Evolutionary conservation across 2,888 invertebrate genomes (phyloP), one percentile per base, ranked within the genome.

Genomic region (Polylopha cassiicola): DNA sequence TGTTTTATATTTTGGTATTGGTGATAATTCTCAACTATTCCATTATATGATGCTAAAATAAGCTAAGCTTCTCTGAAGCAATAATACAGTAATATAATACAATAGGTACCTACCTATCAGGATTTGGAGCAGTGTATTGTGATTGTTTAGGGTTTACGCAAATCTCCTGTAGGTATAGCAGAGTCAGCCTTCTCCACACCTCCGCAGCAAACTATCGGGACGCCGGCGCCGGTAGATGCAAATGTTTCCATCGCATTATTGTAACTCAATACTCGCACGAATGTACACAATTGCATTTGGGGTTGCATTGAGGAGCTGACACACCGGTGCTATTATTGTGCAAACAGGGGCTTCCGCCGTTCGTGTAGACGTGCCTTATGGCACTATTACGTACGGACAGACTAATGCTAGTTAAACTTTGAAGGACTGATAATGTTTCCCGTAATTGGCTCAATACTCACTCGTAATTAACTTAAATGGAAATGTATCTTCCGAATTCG

Each of bases 271-370:
- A 73, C 69, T 62, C 55, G 78, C 80, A 67, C 79, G 62, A 78
- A 77, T 81, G 79, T 78, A 81, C 78, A 73, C 81, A 81, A 82
- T 80, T 80, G 81, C 81, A 74, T 77, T 78, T 74, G 72, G 84
- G 82, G 81, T 72, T 71, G 75, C 73, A 75, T 68, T 74, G 57
- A 55, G 53, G 55, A 57, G 56, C 50, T 50, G 50, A 51, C 55
- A 72, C 66, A 52, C 65, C 47, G 49, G 37, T 43, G 61, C 65
- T 73, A 72, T 75, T 75, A 77, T 75, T 74, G 74, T 70, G 65
- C 72, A 76, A 80, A 80, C 73, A 74, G 65, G 66, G 67, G 72
- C 65, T 67, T 61, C 65, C 58, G 57, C 44, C 50, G 45, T 47
- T 53, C 55, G 56, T 66, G 59, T 67, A 64, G 63, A 59, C 63